Conservation (phyloP, 2,888 invertebrate species). For the Apodemia duryi region DNA sequence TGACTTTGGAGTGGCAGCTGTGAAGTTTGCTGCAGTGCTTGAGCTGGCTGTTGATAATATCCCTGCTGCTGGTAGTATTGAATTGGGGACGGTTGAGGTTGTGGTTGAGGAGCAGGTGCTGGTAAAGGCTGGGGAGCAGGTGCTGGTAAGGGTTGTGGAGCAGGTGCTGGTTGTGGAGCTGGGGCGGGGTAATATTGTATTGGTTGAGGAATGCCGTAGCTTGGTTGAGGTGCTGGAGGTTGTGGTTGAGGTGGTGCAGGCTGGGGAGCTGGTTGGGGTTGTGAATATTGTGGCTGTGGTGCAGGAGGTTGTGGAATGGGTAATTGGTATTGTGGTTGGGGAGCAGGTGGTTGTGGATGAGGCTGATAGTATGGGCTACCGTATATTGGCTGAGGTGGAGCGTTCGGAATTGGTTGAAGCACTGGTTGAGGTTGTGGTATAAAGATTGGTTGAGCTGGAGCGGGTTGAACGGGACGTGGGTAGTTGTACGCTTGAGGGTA, state of each 20-base stretch:
- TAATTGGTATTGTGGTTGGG: conserved; percentile 19
- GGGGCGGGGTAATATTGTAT: conserved; percentile 14
- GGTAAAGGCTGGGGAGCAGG: conserved; percentile 25
- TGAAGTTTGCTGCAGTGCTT: conserved; percentile 24
- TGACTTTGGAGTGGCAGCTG: conserved; percentile 44
- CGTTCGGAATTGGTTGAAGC: conserved; percentile 20
- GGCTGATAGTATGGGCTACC: conserved; percentile 14
- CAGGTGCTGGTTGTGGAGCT: conserved; percentile 22
- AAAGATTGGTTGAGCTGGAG: conserved; percentile 20
- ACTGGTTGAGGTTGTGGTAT: conserved; percentile 30
- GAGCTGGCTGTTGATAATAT: conserved; percentile 36
- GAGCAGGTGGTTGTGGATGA: conserved; percentile 21
- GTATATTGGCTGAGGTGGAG: conserved; percentile 12
- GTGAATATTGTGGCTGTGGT: conserved; percentile 24
- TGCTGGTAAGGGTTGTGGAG: conserved; percentile 25
- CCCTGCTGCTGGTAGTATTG: conserved; percentile 30
- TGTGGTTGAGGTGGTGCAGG: conserved; percentile 28
- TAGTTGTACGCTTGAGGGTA: conserved; percentile 18
- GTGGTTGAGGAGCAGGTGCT: conserved; percentile 26
- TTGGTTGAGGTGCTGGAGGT: conserved; percentile 26
- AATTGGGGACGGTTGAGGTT: conserved; percentile 21
- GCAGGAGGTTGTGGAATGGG: conserved; percentile 17
- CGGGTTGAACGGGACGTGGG: conserved; percentile 21
- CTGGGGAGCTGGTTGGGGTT: conserved; percentile 22
- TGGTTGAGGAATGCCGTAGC: conserved; percentile 23